Evolutionary conservation across 2,888 invertebrate genomes (phyloP), one percentile per base, ranked within the genome.

Genomic region (Eupithecia abbreviata): DNA sequence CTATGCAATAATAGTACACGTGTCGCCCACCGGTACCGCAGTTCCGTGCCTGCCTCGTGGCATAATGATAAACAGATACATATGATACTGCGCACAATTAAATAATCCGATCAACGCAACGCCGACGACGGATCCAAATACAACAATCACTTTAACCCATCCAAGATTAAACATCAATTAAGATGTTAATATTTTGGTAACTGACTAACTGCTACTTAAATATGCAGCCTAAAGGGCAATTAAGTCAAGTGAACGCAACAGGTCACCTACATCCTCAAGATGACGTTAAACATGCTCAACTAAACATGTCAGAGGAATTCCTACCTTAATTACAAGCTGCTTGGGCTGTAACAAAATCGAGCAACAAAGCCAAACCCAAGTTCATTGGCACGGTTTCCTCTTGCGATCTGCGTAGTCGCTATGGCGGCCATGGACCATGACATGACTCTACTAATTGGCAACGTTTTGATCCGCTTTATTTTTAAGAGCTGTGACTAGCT

Each of bases 331-430:
- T 71, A 77, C 72, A 74, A 73, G 66, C 74, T 77, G 77, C 78
- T 80, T 75, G 81, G 77, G 87, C 87, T 88, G 87, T 85, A 90
- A 85, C 90, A 58, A 85, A 85, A 84, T 86, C 85, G 87, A 87
- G 84, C 85, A 84, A 84, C 84, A 86, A 86, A 90, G 88, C 87
- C 89, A 89, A 90, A 86, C 85, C 83, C 85, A 90, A 92, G 93
- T 93, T 93, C 93, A 93, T 92, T 93, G 92, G 93, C 93, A 91
- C 91, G 87, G 85, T 88, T 89, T 88, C 84, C 83, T 86, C 87
- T 84, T 77, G 79, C 82, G 81, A 84, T 84, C 81, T 85, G 84
- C 87, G 85, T 84, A 82, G 87, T 88, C 88, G 88, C 88, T 86
- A 90, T 91, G 88, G 84, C 87, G 87, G 88, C 86, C 82, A 83